Evolutionary conservation across 2,888 invertebrate species (phyloP), one percentile per base, ranked within the genome.

Genomic region (Drosophila greeni): DNA sequence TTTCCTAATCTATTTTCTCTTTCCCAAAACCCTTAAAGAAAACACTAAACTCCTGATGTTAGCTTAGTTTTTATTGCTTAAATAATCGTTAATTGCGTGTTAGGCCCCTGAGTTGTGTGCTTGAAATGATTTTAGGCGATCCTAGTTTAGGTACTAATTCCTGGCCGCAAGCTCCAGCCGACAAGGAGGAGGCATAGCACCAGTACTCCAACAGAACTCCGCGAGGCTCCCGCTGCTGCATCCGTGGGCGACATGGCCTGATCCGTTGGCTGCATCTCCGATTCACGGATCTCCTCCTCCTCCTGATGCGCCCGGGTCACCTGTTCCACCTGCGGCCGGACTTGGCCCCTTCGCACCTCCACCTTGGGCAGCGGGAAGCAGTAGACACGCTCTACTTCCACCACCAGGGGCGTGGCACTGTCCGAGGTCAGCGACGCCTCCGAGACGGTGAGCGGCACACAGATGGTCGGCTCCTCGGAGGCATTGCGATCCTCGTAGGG

Each of bases 331-430:
- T 66, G 62, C 23, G 55, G 71, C 9, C 57, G 56, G 1, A 62
- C 43, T 26, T 66, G 73, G 14, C 75, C 77, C 7, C 47, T 40
- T 31, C 77, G 65, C n/a, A 84, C 66, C 52, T 82, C 76, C 20
- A 84, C 73, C n/a, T 83, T 74, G 36, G 86, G 86, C 64, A 85
- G 68, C 0, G 86, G 86, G 29, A 86, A 86, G 59, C 86, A 86
- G 53, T 85, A 86, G 57, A 86, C 71, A 7, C 86, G 77, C 59
- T 86, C 86, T 2, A 86, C 80, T 20, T 83, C 80, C 4, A 86
- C 73, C 6, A 75, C 33, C 12, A 82, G 31, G 0, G 82, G 66
- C 23, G 54, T 54, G 12, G 58, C 49, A 16, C 73, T 78, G 4
- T 85, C 75, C 18, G 81, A 62, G 26, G 66, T 49, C 0, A 72